Evolutionary conservation across 53 echinoderm and acorn worm genomes (phyloP).

Genomic region (Hippasteria phrygiana): DNA sequence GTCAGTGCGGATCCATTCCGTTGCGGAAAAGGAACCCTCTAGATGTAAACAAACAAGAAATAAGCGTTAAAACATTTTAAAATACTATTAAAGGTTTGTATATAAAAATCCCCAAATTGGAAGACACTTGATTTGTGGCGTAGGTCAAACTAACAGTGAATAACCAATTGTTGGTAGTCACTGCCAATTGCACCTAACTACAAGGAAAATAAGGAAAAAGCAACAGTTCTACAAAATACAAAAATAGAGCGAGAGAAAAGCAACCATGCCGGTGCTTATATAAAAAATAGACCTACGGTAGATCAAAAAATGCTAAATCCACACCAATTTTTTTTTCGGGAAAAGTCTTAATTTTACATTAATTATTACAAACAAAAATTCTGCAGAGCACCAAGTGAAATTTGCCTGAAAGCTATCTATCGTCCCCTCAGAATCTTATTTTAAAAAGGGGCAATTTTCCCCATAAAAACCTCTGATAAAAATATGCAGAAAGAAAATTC

Average conservation of each 20-base stretch:
- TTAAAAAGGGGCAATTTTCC: neutral
- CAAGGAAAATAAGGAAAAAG: neutral
- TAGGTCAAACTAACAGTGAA: slow-evolving; percentile 23
- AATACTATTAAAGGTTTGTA: slow-evolving; percentile 41
- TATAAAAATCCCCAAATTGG: slow-evolving; percentile 23
- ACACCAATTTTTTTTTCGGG: slow-evolving; percentile 10
- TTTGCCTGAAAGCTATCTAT: slow-evolving; percentile 20
- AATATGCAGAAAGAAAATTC: slow-evolving; percentile 14
- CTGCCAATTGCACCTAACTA: slow-evolving; percentile 47
- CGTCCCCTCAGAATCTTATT: slow-evolving; percentile 14
- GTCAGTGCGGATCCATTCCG: too few species aligned
- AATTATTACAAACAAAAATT: slow-evolving; percentile 15
- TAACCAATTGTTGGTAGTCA: neutral
- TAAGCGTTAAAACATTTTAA: neutral
- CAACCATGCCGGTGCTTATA: slow-evolving; percentile 5
- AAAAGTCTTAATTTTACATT: slow-evolving; percentile 21
- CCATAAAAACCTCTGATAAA: neutral
- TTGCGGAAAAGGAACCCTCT: neutral
- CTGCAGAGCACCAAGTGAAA: slow-evolving; percentile 65
- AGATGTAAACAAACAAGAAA: neutral
- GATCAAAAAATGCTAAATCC: neutral
- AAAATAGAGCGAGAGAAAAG: slow-evolving; percentile 40
- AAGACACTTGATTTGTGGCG: slow-evolving; percentile 37
- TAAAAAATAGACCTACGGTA: slow-evolving; percentile 49
- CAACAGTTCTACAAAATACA: slow-evolving; percentile 21